Conservation (phyloP, 1,140 invertebrate genomes). For the Dendroctonus valens region DNA sequence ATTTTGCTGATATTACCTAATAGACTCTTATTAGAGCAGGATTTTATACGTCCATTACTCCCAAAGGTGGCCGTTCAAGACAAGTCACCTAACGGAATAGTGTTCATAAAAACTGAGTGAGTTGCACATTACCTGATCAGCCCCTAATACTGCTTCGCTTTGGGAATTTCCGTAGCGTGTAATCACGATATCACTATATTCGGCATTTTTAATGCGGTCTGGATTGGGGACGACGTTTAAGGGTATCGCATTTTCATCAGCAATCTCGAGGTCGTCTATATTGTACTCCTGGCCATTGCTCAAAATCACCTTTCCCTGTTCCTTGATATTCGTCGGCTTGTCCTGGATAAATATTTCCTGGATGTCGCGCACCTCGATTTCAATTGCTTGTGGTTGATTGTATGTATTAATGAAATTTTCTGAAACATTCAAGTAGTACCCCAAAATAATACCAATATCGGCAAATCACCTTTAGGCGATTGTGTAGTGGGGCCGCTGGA, state of each 20-base stretch:
- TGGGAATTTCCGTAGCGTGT: background rate
- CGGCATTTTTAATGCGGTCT: no score
- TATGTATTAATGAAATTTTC: slow-evolving; percentile 12
- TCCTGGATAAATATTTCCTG: slow-evolving; percentile 18
- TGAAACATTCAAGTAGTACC: slow-evolving; percentile 8
- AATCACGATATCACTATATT: background rate
- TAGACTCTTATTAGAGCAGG: no score
- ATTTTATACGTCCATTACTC: no score
- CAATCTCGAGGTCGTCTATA: slow-evolving; percentile 10
- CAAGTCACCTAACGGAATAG: background rate
- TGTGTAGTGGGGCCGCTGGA: slow-evolving; percentile 34
- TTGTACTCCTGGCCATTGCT: slow-evolving; percentile 24
- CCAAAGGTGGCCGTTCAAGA: no score
- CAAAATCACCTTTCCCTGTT: slow-evolving; percentile 11
- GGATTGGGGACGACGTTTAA: background rate
- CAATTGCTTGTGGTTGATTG: slow-evolving; percentile 22
- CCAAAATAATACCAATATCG: background rate
- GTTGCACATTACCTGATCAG: background rate
- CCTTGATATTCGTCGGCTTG: slow-evolving; percentile 5
- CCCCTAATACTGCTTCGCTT: background rate
- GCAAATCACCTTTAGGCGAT: slow-evolving; percentile 9
- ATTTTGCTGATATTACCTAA: background rate
- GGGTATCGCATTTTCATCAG: slow-evolving; percentile 8
- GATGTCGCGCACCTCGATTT: slow-evolving; percentile 28
- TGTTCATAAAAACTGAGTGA: background rate